Percentiles rank a stretch among this genome's conserved stretches.
Evolutionary conservation across 2,797 vertebrate species (phyloP).

Genomic region (Macropus fuliginosus): DNA sequence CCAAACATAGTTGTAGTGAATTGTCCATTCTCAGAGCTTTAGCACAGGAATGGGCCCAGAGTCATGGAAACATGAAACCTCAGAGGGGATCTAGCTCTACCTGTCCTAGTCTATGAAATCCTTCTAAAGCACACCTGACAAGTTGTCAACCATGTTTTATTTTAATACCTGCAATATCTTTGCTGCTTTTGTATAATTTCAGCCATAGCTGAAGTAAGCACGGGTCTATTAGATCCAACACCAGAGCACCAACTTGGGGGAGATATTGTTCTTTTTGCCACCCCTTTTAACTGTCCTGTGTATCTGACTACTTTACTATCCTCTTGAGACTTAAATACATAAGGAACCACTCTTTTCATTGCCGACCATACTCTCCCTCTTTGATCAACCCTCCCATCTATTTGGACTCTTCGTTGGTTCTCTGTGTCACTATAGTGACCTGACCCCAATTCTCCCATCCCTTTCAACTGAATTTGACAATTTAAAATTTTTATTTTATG

Average conservation of each 20-base stretch:
- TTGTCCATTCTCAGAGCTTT: not conserved
- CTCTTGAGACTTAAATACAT: not conserved
- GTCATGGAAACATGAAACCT: not conserved
- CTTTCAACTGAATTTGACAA: not conserved
- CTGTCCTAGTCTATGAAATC: not conserved
- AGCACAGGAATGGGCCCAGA: not conserved
- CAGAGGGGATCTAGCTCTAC: not conserved
- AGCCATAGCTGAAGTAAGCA: not conserved
- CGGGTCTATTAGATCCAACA: not conserved
- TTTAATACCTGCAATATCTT: not conserved
- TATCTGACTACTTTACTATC: not conserved
- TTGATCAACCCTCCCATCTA: not conserved
- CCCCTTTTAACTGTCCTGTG: not conserved
- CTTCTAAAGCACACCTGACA: not conserved
- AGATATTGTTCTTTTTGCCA: not conserved
- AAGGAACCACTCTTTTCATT: not conserved
- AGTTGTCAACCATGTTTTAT: not conserved
- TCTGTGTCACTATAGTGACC: not conserved
- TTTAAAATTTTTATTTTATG: no score
- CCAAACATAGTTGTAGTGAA: not conserved
- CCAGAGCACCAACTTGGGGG: not conserved
- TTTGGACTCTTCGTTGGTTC: no score
- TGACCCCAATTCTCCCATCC: not conserved
- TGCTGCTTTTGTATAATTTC: not conserved
- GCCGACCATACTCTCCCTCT: not conserved